Evolutionary conservation across 2,888 invertebrate genomes (phyloP).

Genomic region (Chorisops tibialis): DNA sequence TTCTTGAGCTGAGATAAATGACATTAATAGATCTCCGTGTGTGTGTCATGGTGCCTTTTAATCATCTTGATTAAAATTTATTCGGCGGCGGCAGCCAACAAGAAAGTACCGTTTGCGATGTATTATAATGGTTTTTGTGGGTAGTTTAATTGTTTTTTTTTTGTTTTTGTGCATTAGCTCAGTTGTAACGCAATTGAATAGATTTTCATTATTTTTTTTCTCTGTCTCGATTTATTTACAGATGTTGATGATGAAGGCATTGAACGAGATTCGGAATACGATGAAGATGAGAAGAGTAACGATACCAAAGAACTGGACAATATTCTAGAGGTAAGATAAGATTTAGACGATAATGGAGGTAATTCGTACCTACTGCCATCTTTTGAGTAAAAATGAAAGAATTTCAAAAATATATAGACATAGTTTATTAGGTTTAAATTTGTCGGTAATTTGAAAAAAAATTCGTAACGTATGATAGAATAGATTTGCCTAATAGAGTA

Average conservation of each 20-base stretch:
- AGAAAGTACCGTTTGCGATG: neutral
- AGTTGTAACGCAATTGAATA: neutral
- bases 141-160: neutral
- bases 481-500: no score
- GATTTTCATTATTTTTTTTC: neutral
- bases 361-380: no score
- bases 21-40: no score
- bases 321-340: constrained; percentile 49
- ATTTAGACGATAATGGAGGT: no score
- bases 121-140: neutral
- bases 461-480: no score
- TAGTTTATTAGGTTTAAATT: no score
- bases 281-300: constrained; percentile 57
- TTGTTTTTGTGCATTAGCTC: neutral
- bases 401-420: no score
- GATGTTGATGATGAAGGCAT: constrained; percentile 87
- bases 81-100: neutral
- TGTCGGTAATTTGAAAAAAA: no score
- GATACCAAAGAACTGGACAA: constrained; percentile 53
- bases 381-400: no score
- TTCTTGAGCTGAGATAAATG: no score
- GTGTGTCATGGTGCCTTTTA: no score
- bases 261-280: constrained; percentile 79
- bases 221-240: constrained; percentile 35
- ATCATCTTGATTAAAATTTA: neutral